A percentile compares a stretch with the other conserved stretches of the same genome.
Conservation (phyloP, 2,888 invertebrate species). For the Zootermopsis nevadensis region DNA sequence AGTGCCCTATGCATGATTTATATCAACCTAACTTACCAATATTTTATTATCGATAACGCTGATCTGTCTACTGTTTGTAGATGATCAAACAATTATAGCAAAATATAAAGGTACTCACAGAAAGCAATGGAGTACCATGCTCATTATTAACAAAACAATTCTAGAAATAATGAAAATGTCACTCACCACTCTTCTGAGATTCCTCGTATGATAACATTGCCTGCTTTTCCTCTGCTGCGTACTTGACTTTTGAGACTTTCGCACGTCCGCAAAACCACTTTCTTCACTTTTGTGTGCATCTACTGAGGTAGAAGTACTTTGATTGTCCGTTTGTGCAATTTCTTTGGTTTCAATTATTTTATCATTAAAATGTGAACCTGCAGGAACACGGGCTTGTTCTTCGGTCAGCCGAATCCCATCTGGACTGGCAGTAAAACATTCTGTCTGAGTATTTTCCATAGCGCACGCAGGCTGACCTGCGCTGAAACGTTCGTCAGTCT, state of each 20-base stretch:
- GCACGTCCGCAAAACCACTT: not conserved
- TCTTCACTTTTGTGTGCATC: not conserved
- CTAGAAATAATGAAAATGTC: not conserved
- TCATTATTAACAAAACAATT: too few relatives aligned
- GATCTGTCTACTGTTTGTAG: too few relatives aligned
- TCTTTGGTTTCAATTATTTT: constrained; percentile 40
- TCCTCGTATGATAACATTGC: constrained; percentile 33
- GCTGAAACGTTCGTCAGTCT: not conserved
- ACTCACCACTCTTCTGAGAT: constrained; percentile 44
- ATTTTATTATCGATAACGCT: too few relatives aligned
- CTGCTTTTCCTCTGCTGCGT: not conserved
- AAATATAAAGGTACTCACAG: too few relatives aligned
- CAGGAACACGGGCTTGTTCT: not conserved
- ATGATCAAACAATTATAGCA: too few relatives aligned
- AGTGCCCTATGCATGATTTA: too few relatives aligned
- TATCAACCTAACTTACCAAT: too few relatives aligned
- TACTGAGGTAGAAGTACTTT: constrained; percentile 35
- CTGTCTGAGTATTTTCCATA: not conserved
- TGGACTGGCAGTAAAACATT: not conserved
- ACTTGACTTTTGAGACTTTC: not conserved
- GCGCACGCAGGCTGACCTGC: not conserved
- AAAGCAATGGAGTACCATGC: too few relatives aligned
- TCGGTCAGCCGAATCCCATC: not conserved
- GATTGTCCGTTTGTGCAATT: constrained; percentile 4
- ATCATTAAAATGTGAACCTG: not conserved